Evolutionary conservation across 2,888 invertebrate species (phyloP).

Genomic region (Pammene aurita): DNA sequence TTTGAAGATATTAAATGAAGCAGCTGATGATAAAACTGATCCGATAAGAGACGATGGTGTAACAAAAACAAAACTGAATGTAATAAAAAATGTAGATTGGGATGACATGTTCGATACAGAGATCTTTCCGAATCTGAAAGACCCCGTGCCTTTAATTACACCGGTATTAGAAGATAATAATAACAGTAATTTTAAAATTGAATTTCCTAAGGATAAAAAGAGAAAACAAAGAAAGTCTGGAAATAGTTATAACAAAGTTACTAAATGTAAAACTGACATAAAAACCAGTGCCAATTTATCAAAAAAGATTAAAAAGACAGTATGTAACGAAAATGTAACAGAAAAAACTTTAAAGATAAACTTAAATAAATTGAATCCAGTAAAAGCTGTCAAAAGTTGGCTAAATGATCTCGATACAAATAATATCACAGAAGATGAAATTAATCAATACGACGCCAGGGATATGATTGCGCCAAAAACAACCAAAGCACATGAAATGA

Average conservation of each 20-base stretch:
- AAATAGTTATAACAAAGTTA: constrained; percentile 35
- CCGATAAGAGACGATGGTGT: neutral
- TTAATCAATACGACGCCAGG: neutral
- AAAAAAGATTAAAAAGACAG: constrained; percentile 52
- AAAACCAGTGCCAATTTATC: constrained; percentile 44
- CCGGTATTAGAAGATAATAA: constrained; percentile 7
- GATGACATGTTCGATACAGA: constrained; percentile 67
- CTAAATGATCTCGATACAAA: constrained; percentile 54
- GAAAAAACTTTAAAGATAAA: constrained; percentile 47
- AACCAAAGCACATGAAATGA: neutral
- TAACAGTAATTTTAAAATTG: constrained; percentile 4
- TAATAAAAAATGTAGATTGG: constrained; percentile 53
- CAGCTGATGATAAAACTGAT: neutral
- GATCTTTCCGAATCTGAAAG: constrained; percentile 49
- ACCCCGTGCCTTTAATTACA: neutral
- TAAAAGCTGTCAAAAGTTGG: constrained; percentile 67
- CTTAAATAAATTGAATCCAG: constrained; percentile 62
- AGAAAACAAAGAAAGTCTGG: constrained; percentile 1
- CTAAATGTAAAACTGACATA: constrained; percentile 46
- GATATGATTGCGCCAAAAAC: neutral
- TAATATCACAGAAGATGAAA: constrained; percentile 45
- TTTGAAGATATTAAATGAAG: constrained; percentile 7
- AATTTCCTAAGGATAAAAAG: constrained; percentile 32
- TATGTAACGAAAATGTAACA: constrained; percentile 23
- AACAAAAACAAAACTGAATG: neutral